Base-by-base conservation (phyloP, 2,888 invertebrate species). In the Diadegma fenestrale region DNA sequence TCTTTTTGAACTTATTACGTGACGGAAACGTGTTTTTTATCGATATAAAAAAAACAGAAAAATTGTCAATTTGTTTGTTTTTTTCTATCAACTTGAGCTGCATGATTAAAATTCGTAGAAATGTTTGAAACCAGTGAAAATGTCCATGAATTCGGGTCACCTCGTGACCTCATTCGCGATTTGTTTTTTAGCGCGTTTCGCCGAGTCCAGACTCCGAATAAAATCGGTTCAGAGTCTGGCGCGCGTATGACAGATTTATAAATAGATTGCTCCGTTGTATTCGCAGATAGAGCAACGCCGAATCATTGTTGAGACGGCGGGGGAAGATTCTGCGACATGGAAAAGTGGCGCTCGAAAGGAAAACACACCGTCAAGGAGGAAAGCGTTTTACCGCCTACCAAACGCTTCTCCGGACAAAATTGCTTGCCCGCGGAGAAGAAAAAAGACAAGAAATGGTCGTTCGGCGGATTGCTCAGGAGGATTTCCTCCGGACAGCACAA, bases 381-480 rank as follows among this genome's bases (percentile, higher is more conserved):
- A 26, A 90, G 91, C 69, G 86, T 91, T 26, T 72, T 90, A 26
- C 90, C 91, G 5, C 90, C 91, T 0, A 91, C 89, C 0, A 82
- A 87, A 30, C 90, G 90, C 5, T 22, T 88, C 14, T 83, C 88
- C 78, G 58, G 87, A 37, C 72, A 87, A 0, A 87, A 87, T 12
- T 76, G 88, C 26, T 82, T 85, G 3, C 37, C 86, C 2, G 66
- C 84, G 1, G 88, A 95, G 87, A 95, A 95, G 90, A 96, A 96
- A 89, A 96, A 96, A 89, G 94, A 94, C 89, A 96, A 95, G 91
- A 97, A 97, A 93, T 98, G 97, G 97, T 97, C 97, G 10, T 95
- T 98, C 63, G 97, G 97, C 8, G 97, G 96, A 89, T 95, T 98
- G 3, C 97, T 98, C 91, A 95, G 97, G 86, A 95, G 96, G 91